These are phyloP conservation scores for Leucophora obtusa DNA, from an alignment of 2,888 invertebrate genomes.

Conservation along the genomic window DNA sequence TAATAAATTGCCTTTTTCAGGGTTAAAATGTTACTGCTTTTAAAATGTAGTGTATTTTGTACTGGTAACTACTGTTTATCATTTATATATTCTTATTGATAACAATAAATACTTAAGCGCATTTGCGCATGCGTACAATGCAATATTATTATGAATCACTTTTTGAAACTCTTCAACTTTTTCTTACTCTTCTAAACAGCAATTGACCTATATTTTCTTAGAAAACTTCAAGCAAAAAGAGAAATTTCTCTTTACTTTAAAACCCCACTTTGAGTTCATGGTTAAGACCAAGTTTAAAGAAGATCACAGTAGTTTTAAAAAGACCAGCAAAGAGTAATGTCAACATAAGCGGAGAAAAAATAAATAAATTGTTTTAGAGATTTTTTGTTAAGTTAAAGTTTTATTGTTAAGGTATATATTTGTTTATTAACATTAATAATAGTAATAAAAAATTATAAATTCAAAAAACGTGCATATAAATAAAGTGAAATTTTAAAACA, in stretches of 20 bases:
- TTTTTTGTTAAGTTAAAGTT: neutral
- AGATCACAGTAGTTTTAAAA: neutral
- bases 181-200: constrained; percentile 4
- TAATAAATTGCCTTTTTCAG: no score
- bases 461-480: constrained; percentile 42
- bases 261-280: neutral
- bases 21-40: no score
- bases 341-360: neutral
- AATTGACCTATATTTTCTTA: constrained; percentile 14
- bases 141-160: neutral
- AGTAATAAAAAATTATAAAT: constrained; percentile 54
- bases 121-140: neutral
- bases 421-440: constrained; percentile 16
- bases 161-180: neutral
- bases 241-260: constrained; percentile 11
- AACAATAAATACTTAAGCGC: neutral
- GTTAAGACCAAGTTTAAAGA: neutral
- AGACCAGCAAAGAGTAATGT: constrained; percentile 2
- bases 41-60: no score
- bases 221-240: neutral
- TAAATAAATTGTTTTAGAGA: neutral
- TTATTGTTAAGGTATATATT: neutral
- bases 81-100: neutral
- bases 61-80: no score
- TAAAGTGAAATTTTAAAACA: constrained; percentile 43